phyloP scores from a whole-genome alignment of 2,888 invertebrate genomes.

The Ochlodes sylvanus region DNA sequence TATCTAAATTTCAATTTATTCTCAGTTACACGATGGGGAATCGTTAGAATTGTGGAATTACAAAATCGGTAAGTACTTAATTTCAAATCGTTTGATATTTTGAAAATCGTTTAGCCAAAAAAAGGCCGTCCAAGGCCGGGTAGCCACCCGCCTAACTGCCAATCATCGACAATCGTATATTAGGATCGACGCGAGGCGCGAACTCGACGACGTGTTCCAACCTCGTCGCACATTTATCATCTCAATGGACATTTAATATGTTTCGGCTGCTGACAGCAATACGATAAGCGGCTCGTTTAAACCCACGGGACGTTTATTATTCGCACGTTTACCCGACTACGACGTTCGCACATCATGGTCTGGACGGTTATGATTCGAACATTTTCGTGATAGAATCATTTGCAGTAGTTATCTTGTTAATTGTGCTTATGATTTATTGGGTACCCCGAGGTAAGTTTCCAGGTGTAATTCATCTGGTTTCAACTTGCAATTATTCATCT shows the following conservation, averaged over 20 bases:
- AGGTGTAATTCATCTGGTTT: conserved; percentile 15
- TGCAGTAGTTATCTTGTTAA: conserved; percentile 13
- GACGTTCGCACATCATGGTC: conserved; percentile 11
- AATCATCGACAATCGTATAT: conserved; percentile 79
- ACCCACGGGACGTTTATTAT: conserved; percentile 43
- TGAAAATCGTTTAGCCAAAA: conserved; percentile 50
- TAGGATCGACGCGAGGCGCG: conserved; percentile 64
- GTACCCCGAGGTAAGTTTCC: conserved; percentile 1
- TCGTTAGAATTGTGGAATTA: too few relatives aligned
- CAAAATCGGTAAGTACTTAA: too few relatives aligned
- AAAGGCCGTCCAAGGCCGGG: conserved; percentile 47
- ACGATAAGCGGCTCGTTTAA: conserved; percentile 57
- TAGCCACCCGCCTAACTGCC: conserved; percentile 60
- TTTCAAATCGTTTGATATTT: conserved; percentile 42
- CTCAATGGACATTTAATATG: conserved; percentile 78
- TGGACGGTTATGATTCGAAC: conserved; percentile 11
- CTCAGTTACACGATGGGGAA: too few relatives aligned
- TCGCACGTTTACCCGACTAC: conserved; percentile 41
- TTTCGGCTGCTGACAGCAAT: conserved; percentile 72
- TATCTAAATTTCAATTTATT: too few relatives aligned
- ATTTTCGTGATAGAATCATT: conserved; percentile 17
- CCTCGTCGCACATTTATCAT: conserved; percentile 77
- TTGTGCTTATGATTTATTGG: conserved; percentile 30
- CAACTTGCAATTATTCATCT: conserved; percentile 1
- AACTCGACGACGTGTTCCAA: conserved; percentile 56